phyloP scores from a whole-genome alignment of 2,888 invertebrate genomes.

The Drosophila recens region DNA sequence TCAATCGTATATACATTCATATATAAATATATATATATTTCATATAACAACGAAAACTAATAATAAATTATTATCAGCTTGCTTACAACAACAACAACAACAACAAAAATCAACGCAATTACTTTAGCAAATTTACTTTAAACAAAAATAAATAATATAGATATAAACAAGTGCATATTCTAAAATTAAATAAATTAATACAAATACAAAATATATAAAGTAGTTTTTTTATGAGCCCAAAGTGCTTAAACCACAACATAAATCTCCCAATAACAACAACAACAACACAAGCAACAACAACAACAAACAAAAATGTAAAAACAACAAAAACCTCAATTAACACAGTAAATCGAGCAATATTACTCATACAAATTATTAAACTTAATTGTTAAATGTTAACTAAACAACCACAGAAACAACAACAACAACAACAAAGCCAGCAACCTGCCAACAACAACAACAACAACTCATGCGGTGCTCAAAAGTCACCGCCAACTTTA shows the following conservation, averaged over 20 bases:
- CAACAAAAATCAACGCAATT: slow-evolving; percentile 59
- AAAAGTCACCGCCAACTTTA: slow-evolving; percentile 36
- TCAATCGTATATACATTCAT: slow-evolving; percentile 25
- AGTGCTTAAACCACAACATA: slow-evolving; percentile 66
- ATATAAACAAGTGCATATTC: slow-evolving; percentile 43
- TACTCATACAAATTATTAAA: slow-evolving; percentile 57
- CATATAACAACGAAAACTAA: slow-evolving; percentile 58
- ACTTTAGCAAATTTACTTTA: slow-evolving; percentile 76
- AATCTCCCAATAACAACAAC: slow-evolving; percentile 18
- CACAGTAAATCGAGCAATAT: slow-evolving; percentile 73
- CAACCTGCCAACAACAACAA: slow-evolving; percentile 62
- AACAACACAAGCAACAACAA: slow-evolving; percentile 19
- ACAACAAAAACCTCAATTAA: slow-evolving; percentile 60
- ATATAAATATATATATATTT: slow-evolving; percentile 53
- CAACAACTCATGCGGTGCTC: slow-evolving; percentile 66
- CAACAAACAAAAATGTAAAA: slow-evolving; percentile 50
- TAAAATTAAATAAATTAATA: slow-evolving; percentile 15
- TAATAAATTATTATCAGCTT: slow-evolving; percentile 45
- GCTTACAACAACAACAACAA: slow-evolving; percentile 49
- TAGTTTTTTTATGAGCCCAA: slow-evolving; percentile 69
- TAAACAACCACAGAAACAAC: slow-evolving; percentile 47
- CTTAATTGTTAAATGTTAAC: slow-evolving; percentile 71
- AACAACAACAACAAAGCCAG: slow-evolving; percentile 56
- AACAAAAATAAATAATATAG: slow-evolving; percentile 18
- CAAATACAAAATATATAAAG: background rate